Evolutionary conservation across 2,888 invertebrate species (phyloP).

Genomic region (Ophioninae sp.): DNA sequence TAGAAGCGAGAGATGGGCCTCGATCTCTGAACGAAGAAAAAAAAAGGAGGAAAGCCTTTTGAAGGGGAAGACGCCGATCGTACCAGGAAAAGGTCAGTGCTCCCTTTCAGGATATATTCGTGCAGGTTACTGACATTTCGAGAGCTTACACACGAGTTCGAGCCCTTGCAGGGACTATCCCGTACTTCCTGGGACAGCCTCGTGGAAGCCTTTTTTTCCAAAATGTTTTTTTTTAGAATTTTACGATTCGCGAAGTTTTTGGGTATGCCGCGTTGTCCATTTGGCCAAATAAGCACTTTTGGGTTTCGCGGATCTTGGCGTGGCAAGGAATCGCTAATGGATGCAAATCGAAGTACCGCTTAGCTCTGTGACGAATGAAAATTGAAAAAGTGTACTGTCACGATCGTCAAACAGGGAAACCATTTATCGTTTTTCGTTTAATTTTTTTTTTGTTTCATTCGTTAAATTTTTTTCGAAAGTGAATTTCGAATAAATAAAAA

Average conservation of each 20-base stretch:
- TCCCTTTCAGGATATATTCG: constrained; percentile 49
- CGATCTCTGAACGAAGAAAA: constrained; percentile 13
- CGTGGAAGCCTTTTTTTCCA: not conserved
- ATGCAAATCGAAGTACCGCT: too few species aligned
- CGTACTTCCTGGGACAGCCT: not conserved
- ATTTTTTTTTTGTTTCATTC: too few species aligned
- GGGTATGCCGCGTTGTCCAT: not conserved
- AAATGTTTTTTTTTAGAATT: constrained; percentile 21
- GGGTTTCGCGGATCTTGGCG: too few species aligned
- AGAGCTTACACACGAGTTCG: constrained; percentile 9
- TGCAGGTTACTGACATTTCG: constrained; percentile 54
- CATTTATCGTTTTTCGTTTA: too few species aligned
- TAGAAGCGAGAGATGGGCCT: not conserved
- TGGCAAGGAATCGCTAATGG: too few species aligned
- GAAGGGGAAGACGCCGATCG: constrained; percentile 28
- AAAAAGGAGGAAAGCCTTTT: constrained; percentile 28
- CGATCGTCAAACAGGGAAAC: too few species aligned
- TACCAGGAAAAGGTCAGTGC: constrained; percentile 55
- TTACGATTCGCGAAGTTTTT: not conserved
- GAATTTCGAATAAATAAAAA: too few species aligned
- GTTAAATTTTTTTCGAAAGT: too few species aligned
- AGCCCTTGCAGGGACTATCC: not conserved
- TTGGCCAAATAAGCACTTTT: not conserved
- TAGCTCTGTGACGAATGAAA: too few species aligned
- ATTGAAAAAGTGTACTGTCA: too few species aligned